Percentiles rank a stretch among this genome's conserved stretches.
Conservation (phyloP, 1,140 invertebrate genomes). For the Hydropsyche tenuis region DNA sequence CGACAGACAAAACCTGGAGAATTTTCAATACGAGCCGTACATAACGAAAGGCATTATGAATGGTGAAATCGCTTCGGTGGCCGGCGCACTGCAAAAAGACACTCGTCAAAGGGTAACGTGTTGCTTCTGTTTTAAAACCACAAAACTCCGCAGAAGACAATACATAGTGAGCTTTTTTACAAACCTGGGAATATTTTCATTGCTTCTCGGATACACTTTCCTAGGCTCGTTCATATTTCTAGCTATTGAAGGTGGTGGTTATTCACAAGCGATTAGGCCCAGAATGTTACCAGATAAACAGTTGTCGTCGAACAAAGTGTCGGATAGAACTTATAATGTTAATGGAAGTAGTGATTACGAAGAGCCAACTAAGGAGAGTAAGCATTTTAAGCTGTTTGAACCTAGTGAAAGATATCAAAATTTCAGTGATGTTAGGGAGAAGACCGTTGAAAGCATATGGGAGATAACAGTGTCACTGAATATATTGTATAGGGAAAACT, state of each 20-base stretch:
- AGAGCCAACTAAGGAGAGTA: constrained; percentile 13
- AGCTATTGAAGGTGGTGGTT: constrained; percentile 77
- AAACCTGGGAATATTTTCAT: constrained; percentile 85
- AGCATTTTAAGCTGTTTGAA: constrained; percentile 50
- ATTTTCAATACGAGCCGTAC: constrained; percentile 40
- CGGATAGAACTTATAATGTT: constrained; percentile 36
- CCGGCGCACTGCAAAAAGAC: constrained; percentile 22
- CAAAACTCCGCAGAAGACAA: constrained; percentile 62
- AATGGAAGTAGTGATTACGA: constrained; percentile 43
- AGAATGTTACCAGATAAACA: constrained; percentile 59
- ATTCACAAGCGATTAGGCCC: constrained; percentile 56
- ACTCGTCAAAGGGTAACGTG: constrained; percentile 58
- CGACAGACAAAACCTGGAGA: constrained; percentile 44
- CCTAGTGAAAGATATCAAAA: constrained; percentile 58
- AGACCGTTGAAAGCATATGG: constrained; percentile 90
- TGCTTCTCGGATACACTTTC: constrained; percentile 91
- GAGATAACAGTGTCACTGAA: constrained; percentile 93
- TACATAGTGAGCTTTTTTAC: constrained; percentile 74
- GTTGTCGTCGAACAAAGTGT: constrained; percentile 25
- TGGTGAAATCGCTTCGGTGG: constrained; percentile 37
- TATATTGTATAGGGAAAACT: constrained; percentile 93
- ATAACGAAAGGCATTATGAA: constrained; percentile 46
- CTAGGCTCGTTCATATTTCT: constrained; percentile 90
- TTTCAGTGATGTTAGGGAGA: constrained; percentile 65
- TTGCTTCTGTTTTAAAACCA: constrained; percentile 64